A percentile compares a stretch with the other conserved stretches of the same genome.
Evolutionary conservation across 2,888 invertebrate genomes (phyloP).

Genomic region (Drosophila pseudotalamancana): DNA sequence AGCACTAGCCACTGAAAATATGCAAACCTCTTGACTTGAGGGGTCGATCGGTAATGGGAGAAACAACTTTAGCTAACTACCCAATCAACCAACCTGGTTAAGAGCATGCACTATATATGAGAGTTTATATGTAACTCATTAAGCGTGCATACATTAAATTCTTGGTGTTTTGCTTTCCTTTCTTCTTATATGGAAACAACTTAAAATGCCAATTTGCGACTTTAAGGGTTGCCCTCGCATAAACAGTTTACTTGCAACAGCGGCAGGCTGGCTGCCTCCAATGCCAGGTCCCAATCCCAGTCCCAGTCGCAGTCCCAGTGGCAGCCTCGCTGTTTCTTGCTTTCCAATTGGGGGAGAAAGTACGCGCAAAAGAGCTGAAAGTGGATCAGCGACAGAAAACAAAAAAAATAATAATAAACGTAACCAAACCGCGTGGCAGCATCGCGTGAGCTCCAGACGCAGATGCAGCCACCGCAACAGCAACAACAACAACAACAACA

Average conservation of each 20-base stretch:
- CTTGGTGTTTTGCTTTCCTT: too few species aligned
- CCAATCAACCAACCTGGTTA: too few species aligned
- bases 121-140: too few species aligned
- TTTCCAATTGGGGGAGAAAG: constrained; percentile 80
- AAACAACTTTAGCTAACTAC: too few species aligned
- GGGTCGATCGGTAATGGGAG: too few species aligned
- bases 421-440: constrained; percentile 80
- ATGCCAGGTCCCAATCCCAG: constrained; percentile 39
- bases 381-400: constrained; percentile 69
- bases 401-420: constrained; percentile 71
- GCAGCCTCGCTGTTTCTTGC: constrained; percentile 48
- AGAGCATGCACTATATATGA: too few species aligned
- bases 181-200: neutral
- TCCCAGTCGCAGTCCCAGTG: constrained; percentile 10
- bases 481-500: constrained; percentile 11
- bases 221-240: constrained; percentile 25
- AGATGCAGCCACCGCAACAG: constrained; percentile 41
- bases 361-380: constrained; percentile 76
- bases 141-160: too few species aligned
- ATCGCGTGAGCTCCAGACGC: constrained; percentile 72
- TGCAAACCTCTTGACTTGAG: too few species aligned
- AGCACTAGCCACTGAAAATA: too few species aligned
- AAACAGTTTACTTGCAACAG: constrained; percentile 1
- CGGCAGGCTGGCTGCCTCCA: constrained; percentile 24
- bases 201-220: constrained; percentile 3